Percentiles rank a stretch among this genome's conserved stretches.
phyloP scores from a whole-genome alignment of 2,888 invertebrate genomes.

The Ophioninae sp. region DNA sequence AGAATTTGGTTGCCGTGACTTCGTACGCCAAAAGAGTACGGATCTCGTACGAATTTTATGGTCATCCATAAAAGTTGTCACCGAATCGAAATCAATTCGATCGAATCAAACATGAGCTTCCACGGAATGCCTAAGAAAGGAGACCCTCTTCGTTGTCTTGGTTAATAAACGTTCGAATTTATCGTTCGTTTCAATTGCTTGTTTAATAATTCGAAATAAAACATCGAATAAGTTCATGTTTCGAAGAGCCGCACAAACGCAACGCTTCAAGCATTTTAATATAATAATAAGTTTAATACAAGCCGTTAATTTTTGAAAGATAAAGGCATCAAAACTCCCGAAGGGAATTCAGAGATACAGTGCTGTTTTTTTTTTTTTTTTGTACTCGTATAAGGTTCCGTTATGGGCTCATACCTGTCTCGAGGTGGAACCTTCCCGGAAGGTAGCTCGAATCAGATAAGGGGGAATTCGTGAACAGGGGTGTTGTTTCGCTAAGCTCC shows the following conservation, averaged over 20 bases:
- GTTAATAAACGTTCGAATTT: no score
- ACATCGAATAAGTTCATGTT: no score
- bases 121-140: no score
- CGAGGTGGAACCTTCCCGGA: constrained; percentile 3
- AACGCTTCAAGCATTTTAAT: background rate
- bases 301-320: background rate
- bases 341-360: background rate
- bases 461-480: constrained; percentile 41
- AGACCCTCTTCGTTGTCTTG: no score
- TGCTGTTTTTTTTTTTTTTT: background rate
- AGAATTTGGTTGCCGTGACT: background rate
- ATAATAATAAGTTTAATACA: background rate
- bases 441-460: constrained; percentile 40
- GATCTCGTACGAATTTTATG: background rate
- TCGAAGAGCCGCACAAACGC: background rate
- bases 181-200: no score
- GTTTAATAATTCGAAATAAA: no score
- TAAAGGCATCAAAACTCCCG: background rate
- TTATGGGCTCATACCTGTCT: constrained; percentile 6
- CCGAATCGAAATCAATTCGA: no score
- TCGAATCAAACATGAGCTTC: no score
- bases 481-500: constrained; percentile 41
- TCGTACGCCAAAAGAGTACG: background rate
- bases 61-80: no score
- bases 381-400: background rate